These are phyloP conservation scores for Odontesthes bonariensis DNA, from an alignment of 2,113 vertebrate species.

Conservation along the genomic window DNA sequence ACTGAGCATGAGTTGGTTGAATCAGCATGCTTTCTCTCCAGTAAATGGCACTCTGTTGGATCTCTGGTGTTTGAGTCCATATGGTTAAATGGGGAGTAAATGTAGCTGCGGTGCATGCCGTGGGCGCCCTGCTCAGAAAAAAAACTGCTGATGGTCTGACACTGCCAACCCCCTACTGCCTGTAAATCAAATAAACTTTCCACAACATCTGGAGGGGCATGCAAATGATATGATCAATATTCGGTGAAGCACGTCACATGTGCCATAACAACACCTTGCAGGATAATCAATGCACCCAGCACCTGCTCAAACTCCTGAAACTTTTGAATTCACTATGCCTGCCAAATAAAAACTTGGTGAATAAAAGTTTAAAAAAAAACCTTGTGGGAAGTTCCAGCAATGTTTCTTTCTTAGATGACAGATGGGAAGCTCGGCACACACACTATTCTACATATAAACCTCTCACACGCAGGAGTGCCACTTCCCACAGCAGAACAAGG, in stretches of 20 bases:
- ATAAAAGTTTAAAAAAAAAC: slow-evolving; percentile 1
- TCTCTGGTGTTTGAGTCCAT: neutral
- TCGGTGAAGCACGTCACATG: slow-evolving; percentile 30
- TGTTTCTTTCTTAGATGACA: slow-evolving; percentile 29
- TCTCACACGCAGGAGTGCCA: slow-evolving; percentile 14
- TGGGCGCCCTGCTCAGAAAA: slow-evolving; percentile 7
- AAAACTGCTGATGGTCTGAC: slow-evolving; percentile 34
- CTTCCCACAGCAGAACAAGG: slow-evolving; percentile 18
- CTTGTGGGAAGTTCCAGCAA: slow-evolving; percentile 5
- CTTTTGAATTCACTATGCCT: neutral
- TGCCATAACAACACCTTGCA: slow-evolving; percentile 39
- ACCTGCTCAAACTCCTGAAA: neutral
- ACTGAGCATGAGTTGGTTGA: neutral
- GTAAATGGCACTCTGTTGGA: neutral
- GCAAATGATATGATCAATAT: slow-evolving; percentile 63
- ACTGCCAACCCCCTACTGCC: slow-evolving; percentile 30
- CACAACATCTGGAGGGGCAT: slow-evolving; percentile 60
- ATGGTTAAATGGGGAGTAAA: neutral
- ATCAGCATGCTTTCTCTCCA: neutral
- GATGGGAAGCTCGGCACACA: slow-evolving; percentile 17
- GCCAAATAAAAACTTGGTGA: slow-evolving; percentile 26
- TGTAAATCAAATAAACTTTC: slow-evolving; percentile 57
- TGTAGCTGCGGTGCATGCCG: neutral
- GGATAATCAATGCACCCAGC: slow-evolving; percentile 28
- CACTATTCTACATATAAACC: slow-evolving; percentile 43